Base-by-base conservation (phyloP, 2,797 vertebrate species). In the Clamator glandarius region DNA sequence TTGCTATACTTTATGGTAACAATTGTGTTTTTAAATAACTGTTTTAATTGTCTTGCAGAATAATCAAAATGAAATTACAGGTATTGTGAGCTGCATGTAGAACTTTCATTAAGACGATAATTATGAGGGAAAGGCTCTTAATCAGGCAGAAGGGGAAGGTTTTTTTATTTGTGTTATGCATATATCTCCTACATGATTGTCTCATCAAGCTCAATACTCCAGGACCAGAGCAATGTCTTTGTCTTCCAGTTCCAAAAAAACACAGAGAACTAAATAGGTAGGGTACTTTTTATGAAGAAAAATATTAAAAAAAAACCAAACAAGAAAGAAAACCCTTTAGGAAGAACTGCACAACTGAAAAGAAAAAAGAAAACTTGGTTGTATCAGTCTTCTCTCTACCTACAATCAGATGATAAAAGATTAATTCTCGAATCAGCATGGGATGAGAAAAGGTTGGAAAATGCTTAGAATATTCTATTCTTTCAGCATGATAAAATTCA, bases 11-110 rank as follows among this genome's bases (percentile, higher is more conserved):
- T 96, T 76, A 87, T 78, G 74, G 84, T 92, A 87, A 80, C 73
- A 69, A 76, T 25, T 83, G 57, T 63, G 74, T 93, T 95, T 96
- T 95, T 79, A 94, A 97, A 93, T 96, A 86, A 84, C 84, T 75
- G 18, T 41, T 84, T 76, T 96, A 96, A 95, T 93, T 92, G 55
- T 86, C 94, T 97, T 92, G 78, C 86, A 92, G 62, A 92, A 83
- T 91, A 97, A 97, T 96, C 96, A 95, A 94, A 95, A 95, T 84
- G 5, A 94, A 96, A 96, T 87, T 67, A 63, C 39, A 87, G 62
- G 31, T 87, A 91, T 50, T 77, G 64, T 72, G 26, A 90, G 16
- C 48, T 51, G 11, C 55, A 79, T 33, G n/a, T 62, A 76, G 39
- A 73, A 44, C 41, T 74, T 92, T 80, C 87, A 73, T 85, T 87